A percentile compares a stretch with the other conserved stretches of the same genome.
These are phyloP conservation scores for Neodon shergylaensis DNA, from an alignment of 2,113 vertebrate species.

Conservation along the genomic window DNA sequence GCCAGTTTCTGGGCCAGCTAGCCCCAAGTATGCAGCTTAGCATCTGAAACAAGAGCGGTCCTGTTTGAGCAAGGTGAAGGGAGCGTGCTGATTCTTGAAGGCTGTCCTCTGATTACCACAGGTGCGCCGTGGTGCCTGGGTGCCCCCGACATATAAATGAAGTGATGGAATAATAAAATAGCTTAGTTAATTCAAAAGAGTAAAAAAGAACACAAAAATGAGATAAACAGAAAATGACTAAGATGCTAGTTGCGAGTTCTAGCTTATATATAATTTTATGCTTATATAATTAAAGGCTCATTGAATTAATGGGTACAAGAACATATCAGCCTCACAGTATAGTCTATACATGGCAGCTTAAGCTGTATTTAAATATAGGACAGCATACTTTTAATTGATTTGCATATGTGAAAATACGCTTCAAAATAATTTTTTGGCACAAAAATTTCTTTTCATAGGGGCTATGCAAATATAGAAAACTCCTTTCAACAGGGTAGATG, in stretches of 20 bases:
- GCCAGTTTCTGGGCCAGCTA: neutral
- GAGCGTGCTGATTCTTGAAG: neutral
- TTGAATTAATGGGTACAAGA: neutral
- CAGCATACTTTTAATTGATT: neutral
- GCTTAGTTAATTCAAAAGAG: slow-evolving; percentile 9
- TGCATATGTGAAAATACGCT: neutral
- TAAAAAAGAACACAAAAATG: neutral
- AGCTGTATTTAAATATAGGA: neutral
- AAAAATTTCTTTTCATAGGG: neutral
- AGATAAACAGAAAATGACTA: neutral
- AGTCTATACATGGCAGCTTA: neutral
- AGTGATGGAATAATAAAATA: neutral
- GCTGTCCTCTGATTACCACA: too few species aligned
- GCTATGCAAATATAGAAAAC: neutral
- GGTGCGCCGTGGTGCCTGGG: neutral
- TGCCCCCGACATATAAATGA: neutral
- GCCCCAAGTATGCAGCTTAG: neutral
- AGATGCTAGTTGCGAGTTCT: neutral
- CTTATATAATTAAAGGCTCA: neutral
- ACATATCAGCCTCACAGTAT: neutral
- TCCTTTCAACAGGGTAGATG: neutral
- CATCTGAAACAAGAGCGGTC: neutral
- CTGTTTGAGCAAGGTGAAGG: neutral
- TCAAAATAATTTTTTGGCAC: slow-evolving; percentile 14
- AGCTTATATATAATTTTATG: neutral